A percentile compares a stretch with the other conserved stretches of the same genome.
Conservation (phyloP, 2,797 vertebrate species). For the Luscinia luscinia region DNA sequence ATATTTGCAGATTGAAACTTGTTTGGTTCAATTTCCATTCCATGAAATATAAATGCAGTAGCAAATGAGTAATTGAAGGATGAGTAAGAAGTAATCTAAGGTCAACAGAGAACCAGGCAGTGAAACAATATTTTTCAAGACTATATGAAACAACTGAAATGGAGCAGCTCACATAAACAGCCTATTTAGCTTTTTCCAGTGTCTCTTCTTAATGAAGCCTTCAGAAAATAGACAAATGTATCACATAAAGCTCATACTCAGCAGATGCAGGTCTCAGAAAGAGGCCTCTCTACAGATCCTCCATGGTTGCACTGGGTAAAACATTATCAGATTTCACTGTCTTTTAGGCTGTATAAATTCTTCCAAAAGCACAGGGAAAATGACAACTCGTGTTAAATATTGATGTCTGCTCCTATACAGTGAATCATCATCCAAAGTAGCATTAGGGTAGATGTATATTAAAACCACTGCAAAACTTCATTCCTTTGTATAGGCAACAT, state of each 20-base stretch:
- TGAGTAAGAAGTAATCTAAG: neutral
- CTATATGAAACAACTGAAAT: neutral
- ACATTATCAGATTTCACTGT: neutral
- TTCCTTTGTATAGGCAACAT: neutral
- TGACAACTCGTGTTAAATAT: neutral
- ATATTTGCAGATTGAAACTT: neutral
- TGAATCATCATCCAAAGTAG: neutral
- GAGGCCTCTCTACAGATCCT: neutral
- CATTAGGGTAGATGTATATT: neutral
- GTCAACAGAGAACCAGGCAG: slow-evolving; percentile 2
- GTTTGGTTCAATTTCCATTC: neutral
- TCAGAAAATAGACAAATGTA: neutral
- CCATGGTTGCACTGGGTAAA: neutral
- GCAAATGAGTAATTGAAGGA: slow-evolving; percentile 12
- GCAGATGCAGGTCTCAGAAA: neutral
- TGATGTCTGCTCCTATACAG: neutral
- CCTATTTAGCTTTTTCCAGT: neutral
- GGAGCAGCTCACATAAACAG: neutral
- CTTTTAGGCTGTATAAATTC: neutral
- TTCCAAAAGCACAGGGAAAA: neutral
- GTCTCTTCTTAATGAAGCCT: neutral
- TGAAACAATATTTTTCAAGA: neutral
- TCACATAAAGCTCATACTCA: neutral
- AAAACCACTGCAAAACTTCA: neutral
- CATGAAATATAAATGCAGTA: slow-evolving; percentile 50